Evolutionary conservation across 2,888 invertebrate species (phyloP), one percentile per base, ranked within the genome.

Genomic region (Melolontha melolontha): DNA sequence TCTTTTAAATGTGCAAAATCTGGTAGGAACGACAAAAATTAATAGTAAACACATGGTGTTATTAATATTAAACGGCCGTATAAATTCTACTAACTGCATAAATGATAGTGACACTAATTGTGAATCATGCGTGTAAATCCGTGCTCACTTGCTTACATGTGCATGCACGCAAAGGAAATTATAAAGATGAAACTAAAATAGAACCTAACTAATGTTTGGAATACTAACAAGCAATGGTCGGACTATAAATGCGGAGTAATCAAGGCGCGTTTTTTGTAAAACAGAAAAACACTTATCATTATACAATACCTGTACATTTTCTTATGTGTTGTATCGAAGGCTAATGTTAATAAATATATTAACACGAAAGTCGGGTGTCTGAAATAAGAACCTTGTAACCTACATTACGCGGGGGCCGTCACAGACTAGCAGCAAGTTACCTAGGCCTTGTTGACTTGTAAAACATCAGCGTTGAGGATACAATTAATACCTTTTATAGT

Each of bases 101-200:
- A 62, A 47, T 62, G 59, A 62, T 62, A 49, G 49, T 39, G 59
- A 62, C 59, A 49, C 39, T 62, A 62, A 62, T 62, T 62, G 59
- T 62, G 47, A 49, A 62, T 62, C 59, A 39, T 62, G 59, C 42
- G 22, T 42, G 59, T 62, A 62, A 62, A 62, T 62, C 59, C 16
- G 39, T 49, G 34, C 47, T 47, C 44, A 62, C 59, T 62, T 47
- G 34, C 59, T 47, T 39, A 39, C 59, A 62, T 62, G 34, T 62
- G 59, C 34, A 34, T 34, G 34, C 34, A 34, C 4, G 34, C 16
- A 6, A 6, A 47, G 47, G 29, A 62, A 34, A 49, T 62, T 17
- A 62, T 49, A 42, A 42, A 42, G 42, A 34, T 29, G 41, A 29
- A 29, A 39, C 34, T 47, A 62, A 62, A 49, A 62, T 62, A 62